phyloP scores from a whole-genome alignment of 92 coral and sea anemone genomes.

The Phenganax subtilis region DNA sequence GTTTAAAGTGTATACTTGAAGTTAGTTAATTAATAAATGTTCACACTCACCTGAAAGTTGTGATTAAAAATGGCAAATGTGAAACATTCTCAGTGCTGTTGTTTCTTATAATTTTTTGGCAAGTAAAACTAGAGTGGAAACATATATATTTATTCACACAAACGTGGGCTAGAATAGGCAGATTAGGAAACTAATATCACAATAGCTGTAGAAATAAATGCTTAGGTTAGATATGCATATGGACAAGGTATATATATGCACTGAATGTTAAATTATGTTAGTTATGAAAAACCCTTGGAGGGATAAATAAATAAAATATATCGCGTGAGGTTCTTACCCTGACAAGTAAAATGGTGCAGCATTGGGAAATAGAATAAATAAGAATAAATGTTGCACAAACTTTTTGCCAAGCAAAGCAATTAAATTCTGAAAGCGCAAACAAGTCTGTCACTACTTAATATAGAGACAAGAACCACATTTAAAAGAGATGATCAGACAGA shows the following conservation, averaged over 20 bases:
- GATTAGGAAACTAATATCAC: no score
- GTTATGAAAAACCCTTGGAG: no score
- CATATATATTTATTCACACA: background rate
- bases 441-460: no score
- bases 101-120: constrained; percentile 20
- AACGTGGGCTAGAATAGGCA: background rate
- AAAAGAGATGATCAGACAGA: background rate
- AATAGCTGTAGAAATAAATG: no score
- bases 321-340: background rate
- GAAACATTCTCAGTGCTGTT: constrained; percentile 32
- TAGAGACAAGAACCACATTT: no score
- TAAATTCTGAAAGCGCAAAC: no score
- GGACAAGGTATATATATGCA: no score
- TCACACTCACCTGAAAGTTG: constrained; percentile 25
- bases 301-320: no score
- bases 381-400: no score
- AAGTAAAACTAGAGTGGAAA: constrained; percentile 17
- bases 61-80: constrained; percentile 17
- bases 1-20: background rate
- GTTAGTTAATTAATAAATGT: background rate
- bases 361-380: background rate
- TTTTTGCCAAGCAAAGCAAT: no score
- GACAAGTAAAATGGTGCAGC: background rate
- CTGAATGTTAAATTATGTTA: no score
- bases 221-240: no score